phyloP scores from a whole-genome alignment of 1,140 invertebrate species.

The Uloborus diversus region DNA sequence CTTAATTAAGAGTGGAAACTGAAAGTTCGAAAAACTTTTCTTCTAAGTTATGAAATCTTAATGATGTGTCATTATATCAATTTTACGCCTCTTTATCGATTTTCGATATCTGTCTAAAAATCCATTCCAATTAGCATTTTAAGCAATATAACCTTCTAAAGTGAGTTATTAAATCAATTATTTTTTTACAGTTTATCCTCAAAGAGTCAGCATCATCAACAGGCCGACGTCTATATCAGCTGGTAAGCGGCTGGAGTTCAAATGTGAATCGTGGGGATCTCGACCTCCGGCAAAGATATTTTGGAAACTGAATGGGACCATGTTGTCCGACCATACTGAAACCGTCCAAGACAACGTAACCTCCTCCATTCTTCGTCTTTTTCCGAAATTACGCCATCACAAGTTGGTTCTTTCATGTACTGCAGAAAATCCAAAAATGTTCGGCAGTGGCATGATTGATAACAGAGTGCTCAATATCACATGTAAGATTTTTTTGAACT shows the following conservation, averaged over 20 bases:
- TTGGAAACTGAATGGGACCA: slow-evolving; percentile 57
- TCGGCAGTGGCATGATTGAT: neutral
- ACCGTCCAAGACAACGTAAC: slow-evolving; percentile 45
- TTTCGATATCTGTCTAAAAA: no score
- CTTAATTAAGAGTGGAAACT: no score
- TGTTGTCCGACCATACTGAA: slow-evolving; percentile 32
- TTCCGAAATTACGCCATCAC: slow-evolving; percentile 30
- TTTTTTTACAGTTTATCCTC: neutral
- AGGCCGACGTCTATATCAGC: slow-evolving; percentile 37
- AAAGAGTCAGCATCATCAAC: neutral
- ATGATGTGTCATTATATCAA: no score
- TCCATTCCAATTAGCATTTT: no score
- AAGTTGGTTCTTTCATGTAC: slow-evolving; percentile 2
- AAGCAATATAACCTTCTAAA: no score
- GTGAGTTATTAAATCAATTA: no score
- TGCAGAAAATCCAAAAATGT: slow-evolving; percentile 34
- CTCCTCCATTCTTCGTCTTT: slow-evolving; percentile 20
- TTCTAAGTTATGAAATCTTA: no score
- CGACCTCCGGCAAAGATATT: slow-evolving; percentile 58
- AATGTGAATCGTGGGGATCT: slow-evolving; percentile 58
- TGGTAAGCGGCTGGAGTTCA: slow-evolving; percentile 47
- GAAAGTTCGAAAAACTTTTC: no score
- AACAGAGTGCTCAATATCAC: slow-evolving; percentile 28
- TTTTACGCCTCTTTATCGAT: no score
- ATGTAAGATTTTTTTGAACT: slow-evolving; percentile 3